Conservation (phyloP, 1,140 invertebrate species). For the Ceratoteleas bidentatus region DNA sequence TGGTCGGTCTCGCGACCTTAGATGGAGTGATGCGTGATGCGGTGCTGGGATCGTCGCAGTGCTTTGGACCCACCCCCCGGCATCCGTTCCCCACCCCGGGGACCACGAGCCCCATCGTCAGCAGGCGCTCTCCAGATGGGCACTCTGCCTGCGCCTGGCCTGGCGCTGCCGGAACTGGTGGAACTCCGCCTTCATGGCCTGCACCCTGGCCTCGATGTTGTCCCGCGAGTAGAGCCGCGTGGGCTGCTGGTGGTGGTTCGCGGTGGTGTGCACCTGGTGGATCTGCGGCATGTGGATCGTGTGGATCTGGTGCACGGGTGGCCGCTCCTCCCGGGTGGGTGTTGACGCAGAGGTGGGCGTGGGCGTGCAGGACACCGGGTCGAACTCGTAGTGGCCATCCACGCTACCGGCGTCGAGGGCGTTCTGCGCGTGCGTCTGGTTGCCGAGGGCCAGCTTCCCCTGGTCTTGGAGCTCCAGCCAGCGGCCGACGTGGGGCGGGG, state of each 20-base stretch:
- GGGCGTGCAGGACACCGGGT: constrained; percentile 88
- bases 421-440: constrained; percentile 70
- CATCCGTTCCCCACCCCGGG: too few relatives aligned
- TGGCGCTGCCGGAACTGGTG: constrained; percentile 94
- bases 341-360: constrained; percentile 86
- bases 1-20: too few relatives aligned
- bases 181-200: constrained; percentile 97
- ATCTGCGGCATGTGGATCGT: constrained; percentile 73
- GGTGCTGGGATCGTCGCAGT: background rate
- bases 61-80: background rate
- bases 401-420: constrained; percentile 91
- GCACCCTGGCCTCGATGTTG: constrained; percentile 94
- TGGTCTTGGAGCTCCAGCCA: constrained; percentile 83
- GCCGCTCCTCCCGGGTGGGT: constrained; percentile 83
- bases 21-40: constrained; percentile 28
- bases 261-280: constrained; percentile 77
- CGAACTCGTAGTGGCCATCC: constrained; percentile 97
- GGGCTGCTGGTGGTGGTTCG: constrained; percentile 76
- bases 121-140: constrained; percentile 89
- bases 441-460: constrained; percentile 55
- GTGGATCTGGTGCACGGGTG: constrained; percentile 76
- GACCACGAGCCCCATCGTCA: constrained; percentile 67
- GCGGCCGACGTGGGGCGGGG: constrained; percentile 83
- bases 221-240: constrained; percentile 80
- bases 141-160: constrained; percentile 86